Evolutionary conservation across 2,113 vertebrate genomes (phyloP).

Genomic region (Octodon degus): DNA sequence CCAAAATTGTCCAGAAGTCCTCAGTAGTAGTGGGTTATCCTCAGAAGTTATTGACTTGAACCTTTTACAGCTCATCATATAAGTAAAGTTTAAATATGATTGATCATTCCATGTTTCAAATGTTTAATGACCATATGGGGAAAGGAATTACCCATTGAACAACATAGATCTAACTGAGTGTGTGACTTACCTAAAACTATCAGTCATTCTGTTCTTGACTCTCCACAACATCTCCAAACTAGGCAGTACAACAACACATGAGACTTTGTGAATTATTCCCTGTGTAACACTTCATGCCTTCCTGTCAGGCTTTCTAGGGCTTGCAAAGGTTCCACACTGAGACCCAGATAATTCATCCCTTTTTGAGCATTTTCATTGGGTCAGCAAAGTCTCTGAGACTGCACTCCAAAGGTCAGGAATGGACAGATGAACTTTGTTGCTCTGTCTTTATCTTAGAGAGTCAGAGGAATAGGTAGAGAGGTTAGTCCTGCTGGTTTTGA

Average conservation of each 20-base stretch:
- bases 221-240: no score
- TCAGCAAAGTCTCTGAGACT: not conserved
- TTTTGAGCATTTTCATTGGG: not conserved
- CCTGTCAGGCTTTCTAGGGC: not conserved
- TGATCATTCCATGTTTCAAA: not conserved
- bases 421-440: not conserved
- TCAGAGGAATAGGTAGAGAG: not conserved
- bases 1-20: no score
- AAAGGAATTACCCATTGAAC: not conserved
- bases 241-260: not conserved
- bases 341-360: not conserved
- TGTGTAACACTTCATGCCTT: not conserved
- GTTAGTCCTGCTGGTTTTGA: not conserved
- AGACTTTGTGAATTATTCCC: not conserved
- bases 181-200: not conserved
- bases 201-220: not conserved
- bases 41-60: no score
- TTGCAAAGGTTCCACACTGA: not conserved
- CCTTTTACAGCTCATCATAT: no score
- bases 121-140: not conserved
- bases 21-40: no score
- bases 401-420: not conserved
- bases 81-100: not conserved
- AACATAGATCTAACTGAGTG: not conserved
- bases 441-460: not conserved